Base-by-base conservation (phyloP, 2,888 invertebrate genomes). In the Cotesia congregata region DNA sequence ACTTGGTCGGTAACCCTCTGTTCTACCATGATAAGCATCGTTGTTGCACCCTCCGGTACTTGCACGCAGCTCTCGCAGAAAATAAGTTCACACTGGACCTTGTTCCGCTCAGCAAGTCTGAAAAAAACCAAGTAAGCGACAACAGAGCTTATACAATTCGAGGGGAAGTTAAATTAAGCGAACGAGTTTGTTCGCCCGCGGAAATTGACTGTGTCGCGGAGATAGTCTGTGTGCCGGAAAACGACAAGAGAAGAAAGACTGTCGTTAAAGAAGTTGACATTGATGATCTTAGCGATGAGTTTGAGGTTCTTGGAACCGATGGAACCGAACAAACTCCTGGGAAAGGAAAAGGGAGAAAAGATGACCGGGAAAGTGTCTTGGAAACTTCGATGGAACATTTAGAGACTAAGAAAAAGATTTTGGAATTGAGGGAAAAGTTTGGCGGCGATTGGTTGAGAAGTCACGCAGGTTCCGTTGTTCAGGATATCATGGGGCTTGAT, bases 21-120 rank as follows among this genome's bases (percentile, higher is more conserved):
- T 90, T 91, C 74, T 93, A 91, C 85, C 92, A 93, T 87, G 91
- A 92, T 0, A 91, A 91, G 64, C 93, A 94, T 86, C 90, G 93
- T 60, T 82, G 89, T 75, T 87, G 90, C 1, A 90, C 92, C 0
- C 90, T 91, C 1, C 90, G 91, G 81, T 92, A 92, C 87, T 87
- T 94, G 67, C 92, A 93, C 85, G 90, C 90, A 77, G 91, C 91
- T 80, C 90, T 92, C 12, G 89, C 90, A 6, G 90, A 90, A 40
- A 90, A 90, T 4, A 91, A 91, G 85, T 93, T 93, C 85, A 86
- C 92, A 67, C 86, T 94, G 59, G 93, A 94, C 85, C 90, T 90
- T 79, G 82, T 89, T 40, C 87, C 90, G 0, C 86, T 94, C 20
- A 90, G 90, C 1, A 92, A 91, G 86, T 83, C 86, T 1, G 93